Evolutionary conservation across 2,113 vertebrate genomes (phyloP), one percentile per base, ranked within the genome.

Genomic region (Ondatra zibethicus): DNA sequence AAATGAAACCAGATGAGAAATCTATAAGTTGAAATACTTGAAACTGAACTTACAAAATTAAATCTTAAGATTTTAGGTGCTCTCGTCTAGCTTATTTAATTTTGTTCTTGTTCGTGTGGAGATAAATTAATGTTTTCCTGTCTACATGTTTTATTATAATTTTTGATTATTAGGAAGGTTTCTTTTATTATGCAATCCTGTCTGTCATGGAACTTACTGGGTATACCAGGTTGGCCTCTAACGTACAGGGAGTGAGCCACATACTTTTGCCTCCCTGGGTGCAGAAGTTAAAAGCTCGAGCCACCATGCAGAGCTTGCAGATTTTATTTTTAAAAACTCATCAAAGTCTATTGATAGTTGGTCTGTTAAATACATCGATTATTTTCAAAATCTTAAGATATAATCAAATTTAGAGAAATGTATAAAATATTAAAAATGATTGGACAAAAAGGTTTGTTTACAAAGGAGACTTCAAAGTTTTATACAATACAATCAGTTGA

Each of bases 51-150:
- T 94, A 68, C 4, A 88, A 87, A 89, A 89, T 77, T 89, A 89
- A 89, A 84, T 78, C 39, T 42, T 81, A 84, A 95, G 73, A 75
- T 52, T 63, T 1, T 85, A 29, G 86, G 88, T 63, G 12, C 0
- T 63, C 78, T 80, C 58, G 78, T 89, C 52, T 88, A 75, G 92
- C 88, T 97, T 90, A 5, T 92, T 90, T 55, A 68, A 5, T 89
- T 93, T 23, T 19, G 85, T 29, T 19, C 29, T 73, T 89, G n/a
- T 9, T 76, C 65, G 65, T 77, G 27, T 75, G 68, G 63, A 10
- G 0, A 84, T 93, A 92, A 14, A 66, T 82, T 72, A 85, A 89
- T 68, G n/a, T 72, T 88, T 78, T 73, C 21, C 5, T 73, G 29
- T 88, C 93, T 92, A 17, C 3, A 61, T 42, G 3, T 80, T 65